Evolutionary conservation across 1,140 invertebrate species (phyloP), one percentile per base, ranked within the genome.

Genomic region (Frieseomelitta varia): DNA sequence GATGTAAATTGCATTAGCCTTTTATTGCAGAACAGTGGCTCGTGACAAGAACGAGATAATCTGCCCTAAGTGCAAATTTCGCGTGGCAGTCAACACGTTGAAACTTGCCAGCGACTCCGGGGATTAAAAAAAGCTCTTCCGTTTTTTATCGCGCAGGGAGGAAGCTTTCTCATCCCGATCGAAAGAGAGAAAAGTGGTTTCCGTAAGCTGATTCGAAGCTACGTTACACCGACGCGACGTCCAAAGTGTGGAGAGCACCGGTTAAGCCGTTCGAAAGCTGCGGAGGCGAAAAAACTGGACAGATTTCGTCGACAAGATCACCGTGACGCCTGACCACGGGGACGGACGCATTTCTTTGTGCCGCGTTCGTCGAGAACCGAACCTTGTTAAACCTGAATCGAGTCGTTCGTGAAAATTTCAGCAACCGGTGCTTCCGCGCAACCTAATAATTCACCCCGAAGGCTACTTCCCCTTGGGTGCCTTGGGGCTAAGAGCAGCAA

Each of bases 381-480:
- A 69, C 58, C 80, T 88, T 67, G 87, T 89, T 89, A 84, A 73
- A 85, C 67, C 56, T 63, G 81, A 85, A 79, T 86, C 80, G 73
- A 71, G 80, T 76, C 63, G 56, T 61, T 84, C 74, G 76, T 89
- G 84, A 88, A 89, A 89, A 75, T 72, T 89, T 89, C 88, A 89
- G n/a, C 58, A 39, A 15, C 55, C 63, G 47, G 51, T 68, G 30
- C n/a, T 63, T 63, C 61, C 47, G 53, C 12, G 63, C 73, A 71
- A 88, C 63, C 79, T 89, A 90, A 91, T 88, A 90, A 91, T 90
- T 86, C 55, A 88, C 87, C 73, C 63, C 51, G 34, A 81, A 73
- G 61, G 53, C 58, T 74, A 69, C 53, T 39, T 34, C 8, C 17
- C 12, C n/a, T 27, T 53, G 6, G 39, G 27, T 63, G 53, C 27